Percentiles rank a stretch among this genome's conserved stretches.
phyloP scores from a whole-genome alignment of 2,113 vertebrate species.

The Cricetomys ansorgei region DNA sequence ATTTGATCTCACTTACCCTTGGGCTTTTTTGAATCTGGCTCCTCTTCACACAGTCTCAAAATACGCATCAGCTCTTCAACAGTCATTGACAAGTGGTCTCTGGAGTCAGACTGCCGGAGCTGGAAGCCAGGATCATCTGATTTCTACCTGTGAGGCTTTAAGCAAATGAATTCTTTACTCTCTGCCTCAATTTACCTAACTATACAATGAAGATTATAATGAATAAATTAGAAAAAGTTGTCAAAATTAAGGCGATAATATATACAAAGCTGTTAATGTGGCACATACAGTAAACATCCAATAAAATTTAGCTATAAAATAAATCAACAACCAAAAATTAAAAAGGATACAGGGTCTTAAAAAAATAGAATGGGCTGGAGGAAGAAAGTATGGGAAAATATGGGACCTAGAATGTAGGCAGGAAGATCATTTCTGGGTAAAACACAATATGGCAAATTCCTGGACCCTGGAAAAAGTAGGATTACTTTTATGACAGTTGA shows the following conservation, averaged over 20 bases:
- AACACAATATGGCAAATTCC: conserved; percentile 49
- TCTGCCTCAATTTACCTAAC: conserved; percentile 52
- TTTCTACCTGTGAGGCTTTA: conserved; percentile 62
- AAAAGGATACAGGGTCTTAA: not conserved
- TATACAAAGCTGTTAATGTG: not conserved
- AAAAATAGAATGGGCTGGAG: conserved; percentile 1
- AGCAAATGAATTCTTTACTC: conserved; percentile 35
- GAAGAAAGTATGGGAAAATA: not conserved
- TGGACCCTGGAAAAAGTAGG: conserved; percentile 1
- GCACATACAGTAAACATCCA: not conserved
- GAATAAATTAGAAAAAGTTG: not conserved
- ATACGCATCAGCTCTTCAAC: conserved; percentile 54
- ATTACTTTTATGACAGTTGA: conserved; percentile 53
- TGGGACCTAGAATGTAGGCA: not conserved
- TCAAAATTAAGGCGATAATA: conserved; percentile 51
- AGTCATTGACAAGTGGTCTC: conserved; percentile 71
- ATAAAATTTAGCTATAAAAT: conserved; percentile 22
- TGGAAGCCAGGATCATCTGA: conserved; percentile 63
- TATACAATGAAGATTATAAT: not conserved
- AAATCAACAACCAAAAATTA: not conserved
- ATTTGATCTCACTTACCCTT: conserved; percentile 72
- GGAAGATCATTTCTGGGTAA: conserved; percentile 41
- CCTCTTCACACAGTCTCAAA: conserved; percentile 76
- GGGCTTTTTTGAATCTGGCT: conserved; percentile 76
- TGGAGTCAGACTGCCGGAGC: conserved; percentile 54